Conservation (phyloP, 2,888 invertebrate species). For the Laspeyria flexula region DNA sequence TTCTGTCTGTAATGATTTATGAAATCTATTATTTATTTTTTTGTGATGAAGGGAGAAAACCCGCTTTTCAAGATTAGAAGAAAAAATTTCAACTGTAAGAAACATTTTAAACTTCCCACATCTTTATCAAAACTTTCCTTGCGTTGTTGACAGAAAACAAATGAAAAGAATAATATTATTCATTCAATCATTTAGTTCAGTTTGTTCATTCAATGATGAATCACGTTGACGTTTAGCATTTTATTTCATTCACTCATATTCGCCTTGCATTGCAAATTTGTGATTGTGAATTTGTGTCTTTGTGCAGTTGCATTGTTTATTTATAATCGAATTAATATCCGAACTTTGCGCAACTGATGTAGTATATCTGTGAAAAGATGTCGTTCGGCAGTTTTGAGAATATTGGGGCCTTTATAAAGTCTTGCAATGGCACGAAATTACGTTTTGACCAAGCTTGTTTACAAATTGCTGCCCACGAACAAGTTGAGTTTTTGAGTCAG, state of each 20-base stretch:
- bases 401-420: slow-evolving; percentile 68
- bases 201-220: slow-evolving; percentile 38
- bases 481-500: slow-evolving; percentile 72
- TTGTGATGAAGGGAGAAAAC: too few species aligned
- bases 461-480: slow-evolving; percentile 62
- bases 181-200: not conserved
- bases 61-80: too few species aligned
- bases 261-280: slow-evolving; percentile 21
- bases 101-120: too few species aligned
- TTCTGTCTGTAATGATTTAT: too few species aligned
- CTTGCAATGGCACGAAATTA: slow-evolving; percentile 66
- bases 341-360: slow-evolving; percentile 50
- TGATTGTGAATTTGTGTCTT: slow-evolving; percentile 38
- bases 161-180: too few species aligned
- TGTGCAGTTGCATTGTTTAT: slow-evolving; percentile 50
- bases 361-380: slow-evolving; percentile 58
- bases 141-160: too few species aligned
- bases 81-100: too few species aligned
- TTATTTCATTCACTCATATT: slow-evolving; percentile 15
- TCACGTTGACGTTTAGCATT: slow-evolving; percentile 41
- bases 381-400: slow-evolving; percentile 69
- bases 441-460: slow-evolving; percentile 79
- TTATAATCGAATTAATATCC: slow-evolving; percentile 33
- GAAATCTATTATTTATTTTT: too few species aligned
- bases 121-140: too few species aligned